Base-by-base conservation (phyloP, 2,797 vertebrate species). In the Ptychadena robeensis region DNA sequence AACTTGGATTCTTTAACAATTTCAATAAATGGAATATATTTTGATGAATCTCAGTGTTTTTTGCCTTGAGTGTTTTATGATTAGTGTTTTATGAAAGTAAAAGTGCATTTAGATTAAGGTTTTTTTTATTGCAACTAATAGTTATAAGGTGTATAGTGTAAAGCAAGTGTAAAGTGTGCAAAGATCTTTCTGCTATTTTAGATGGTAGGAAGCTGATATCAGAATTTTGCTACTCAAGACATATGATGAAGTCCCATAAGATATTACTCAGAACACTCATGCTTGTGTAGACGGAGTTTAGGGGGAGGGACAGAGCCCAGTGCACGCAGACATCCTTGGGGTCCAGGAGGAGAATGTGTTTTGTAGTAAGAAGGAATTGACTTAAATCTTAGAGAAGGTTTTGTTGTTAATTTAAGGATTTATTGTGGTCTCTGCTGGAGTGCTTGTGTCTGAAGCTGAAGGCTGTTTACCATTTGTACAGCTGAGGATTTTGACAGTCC, bases 401-500 rank as follows among this genome's bases (percentile, higher is more conserved):
- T 80, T 75, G 82, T 63, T 80, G 77, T 80, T 85, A 75, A 85
- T 85, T 75, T 75, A 80, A 73, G 77, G 82, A 76, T 76, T 85
- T 85, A 76, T 76, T 80, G 71, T 85, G 82, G 77, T 85, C 77
- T 80, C 82, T 75, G 82, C 72, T 85, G 82, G 82, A 85, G 82
- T 70, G 82, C 82, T 85, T 85, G 77, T 85, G 82, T 85, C 78
- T 80, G 82, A 80, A 80, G 71, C 78, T 80, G 65, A 68, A 71
- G 82, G 78, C 82, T 80, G 82, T 85, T 75, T 80, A 80, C 82
- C 82, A 85, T 85, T 85, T 85, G 72, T 79, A 75, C 78, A 84
- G 82, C 82, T 84, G 82, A 84, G 77, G 82, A 75, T 63, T 80
- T 80, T 84, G 82, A 84, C 82, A 85, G 82, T 85, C 82, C 57